Evolutionary conservation across 2,113 vertebrate species (phyloP).

Genomic region (Stigmatopora nigra): DNA sequence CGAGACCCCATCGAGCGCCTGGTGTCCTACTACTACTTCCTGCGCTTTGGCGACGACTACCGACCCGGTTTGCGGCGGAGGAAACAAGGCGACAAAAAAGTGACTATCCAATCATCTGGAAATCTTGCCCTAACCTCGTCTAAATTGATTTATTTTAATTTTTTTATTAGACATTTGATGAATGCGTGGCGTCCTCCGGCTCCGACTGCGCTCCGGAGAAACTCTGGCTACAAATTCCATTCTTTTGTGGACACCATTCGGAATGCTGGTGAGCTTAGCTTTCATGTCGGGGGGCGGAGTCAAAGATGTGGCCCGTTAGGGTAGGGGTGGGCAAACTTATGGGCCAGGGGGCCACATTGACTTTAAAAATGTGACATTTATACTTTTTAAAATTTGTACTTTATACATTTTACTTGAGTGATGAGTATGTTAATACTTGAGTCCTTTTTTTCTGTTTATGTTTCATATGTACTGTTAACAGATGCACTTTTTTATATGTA

Average conservation of each 20-base stretch:
- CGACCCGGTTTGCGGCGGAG: conserved; percentile 87
- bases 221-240: conserved; percentile 98
- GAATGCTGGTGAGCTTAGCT: conserved; percentile 86
- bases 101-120: conserved; percentile 38
- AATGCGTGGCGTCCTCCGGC: conserved; percentile 92
- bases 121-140: neutral
- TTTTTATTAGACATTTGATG: conserved; percentile 86
- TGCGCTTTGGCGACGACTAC: conserved; percentile 96
- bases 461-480: too few species aligned
- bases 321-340: too few species aligned
- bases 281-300: too few species aligned
- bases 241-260: conserved; percentile 97
- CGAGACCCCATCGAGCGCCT: conserved; percentile 94
- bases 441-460: too few species aligned
- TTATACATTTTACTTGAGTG: too few species aligned
- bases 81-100: conserved; percentile 99
- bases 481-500: too few species aligned
- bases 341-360: too few species aligned
- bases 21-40: conserved; percentile 97
- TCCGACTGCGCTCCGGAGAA: conserved; percentile 96
- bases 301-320: too few species aligned
- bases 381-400: too few species aligned
- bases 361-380: too few species aligned
- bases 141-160: neutral
- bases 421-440: too few species aligned